These are phyloP conservation scores for Onychostoma macrolepis DNA, from an alignment of 2,113 vertebrate species.

Conservation along the genomic window DNA sequence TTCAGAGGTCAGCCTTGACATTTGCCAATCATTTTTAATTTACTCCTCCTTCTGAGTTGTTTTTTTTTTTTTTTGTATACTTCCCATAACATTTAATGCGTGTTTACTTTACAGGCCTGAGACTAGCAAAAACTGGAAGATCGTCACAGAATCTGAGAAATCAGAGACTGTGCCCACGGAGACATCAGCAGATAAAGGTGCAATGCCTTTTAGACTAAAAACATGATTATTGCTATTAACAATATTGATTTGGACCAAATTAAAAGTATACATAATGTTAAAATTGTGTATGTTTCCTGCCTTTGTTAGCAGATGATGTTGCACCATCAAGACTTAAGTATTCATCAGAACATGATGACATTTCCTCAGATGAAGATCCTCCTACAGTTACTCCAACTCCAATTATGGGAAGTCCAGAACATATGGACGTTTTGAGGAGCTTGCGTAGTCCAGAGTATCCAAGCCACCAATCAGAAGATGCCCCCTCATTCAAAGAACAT, in stretches of 20 bases:
- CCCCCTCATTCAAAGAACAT: constrained; percentile 46
- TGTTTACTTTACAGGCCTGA: constrained; percentile 75
- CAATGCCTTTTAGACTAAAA: constrained; percentile 49
- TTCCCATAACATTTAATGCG: not conserved
- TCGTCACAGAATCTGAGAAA: constrained; percentile 75
- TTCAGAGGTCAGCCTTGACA: constrained; percentile 76
- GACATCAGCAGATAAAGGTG: constrained; percentile 79
- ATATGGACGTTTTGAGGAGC: constrained; percentile 68
- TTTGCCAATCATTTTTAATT: not conserved
- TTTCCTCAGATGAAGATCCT: constrained; percentile 68
- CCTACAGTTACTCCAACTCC: constrained; percentile 69
- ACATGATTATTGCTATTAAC: constrained; percentile 39
- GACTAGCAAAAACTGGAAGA: constrained; percentile 77
- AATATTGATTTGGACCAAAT: not conserved
- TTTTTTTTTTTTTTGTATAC: not conserved
- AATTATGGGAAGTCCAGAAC: constrained; percentile 65
- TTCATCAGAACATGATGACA: constrained; percentile 67
- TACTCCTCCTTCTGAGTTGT: not conserved
- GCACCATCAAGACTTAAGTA: constrained; percentile 60
- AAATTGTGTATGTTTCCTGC: not conserved
- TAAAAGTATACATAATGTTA: not conserved
- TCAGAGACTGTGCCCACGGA: constrained; percentile 73
- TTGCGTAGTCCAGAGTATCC: constrained; percentile 55
- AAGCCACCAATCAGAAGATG: constrained; percentile 56
- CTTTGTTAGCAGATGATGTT: constrained; percentile 56